Evolutionary conservation across 2,797 vertebrate genomes (phyloP), one percentile per base, ranked within the genome.

Genomic region (Strix occidentalis): DNA sequence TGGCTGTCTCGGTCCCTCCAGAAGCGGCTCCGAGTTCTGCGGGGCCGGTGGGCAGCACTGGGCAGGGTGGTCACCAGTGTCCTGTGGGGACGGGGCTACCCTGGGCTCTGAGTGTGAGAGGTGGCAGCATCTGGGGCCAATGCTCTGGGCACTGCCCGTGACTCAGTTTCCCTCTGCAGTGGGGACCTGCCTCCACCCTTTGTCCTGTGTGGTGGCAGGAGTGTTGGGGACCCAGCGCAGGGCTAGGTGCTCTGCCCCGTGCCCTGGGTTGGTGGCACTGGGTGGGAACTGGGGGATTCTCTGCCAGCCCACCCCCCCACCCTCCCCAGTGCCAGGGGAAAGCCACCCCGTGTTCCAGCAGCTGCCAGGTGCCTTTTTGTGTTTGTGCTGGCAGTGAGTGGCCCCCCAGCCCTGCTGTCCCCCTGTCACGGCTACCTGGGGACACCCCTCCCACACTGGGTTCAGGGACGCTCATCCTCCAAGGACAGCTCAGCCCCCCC

Each of bases 81-180:
- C 41, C 72, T 24, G 9, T 0, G 3, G 37, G 82, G 63, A 61
- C 1, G 3, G 37, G 88, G 69, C 68, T 66, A 54, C 20, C 24
- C 71, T 0, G 1, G 54, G 3, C 43, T 35, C 46, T 64, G 60
- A 60, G 20, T 7, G 1, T 10, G 20, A n/a, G 70, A 75, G 18
- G n/a, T 39, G 80, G 24, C 92, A 84, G 46, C 3, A 2, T 6
- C 19, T 19, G 39, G 8, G 31, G 14, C 9, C 43, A 13, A 15
- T 17, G 15, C 29, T 23, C 6, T 0, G 0, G 14, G 21, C 24
- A 37, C 51, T 3, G 2, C 13, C 26, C 0, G 20, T 70, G 88
- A 91, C 93, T 95, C 96, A 53, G 89, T 89, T 95, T 93, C 91
- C 68, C 82, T 91, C 60, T 51, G 68, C 15, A 3, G n/a, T 5